Percentiles rank a stretch among this genome's conserved stretches.
phyloP scores from a whole-genome alignment of 1,140 invertebrate species.

The Harlomillsia oculata region DNA sequence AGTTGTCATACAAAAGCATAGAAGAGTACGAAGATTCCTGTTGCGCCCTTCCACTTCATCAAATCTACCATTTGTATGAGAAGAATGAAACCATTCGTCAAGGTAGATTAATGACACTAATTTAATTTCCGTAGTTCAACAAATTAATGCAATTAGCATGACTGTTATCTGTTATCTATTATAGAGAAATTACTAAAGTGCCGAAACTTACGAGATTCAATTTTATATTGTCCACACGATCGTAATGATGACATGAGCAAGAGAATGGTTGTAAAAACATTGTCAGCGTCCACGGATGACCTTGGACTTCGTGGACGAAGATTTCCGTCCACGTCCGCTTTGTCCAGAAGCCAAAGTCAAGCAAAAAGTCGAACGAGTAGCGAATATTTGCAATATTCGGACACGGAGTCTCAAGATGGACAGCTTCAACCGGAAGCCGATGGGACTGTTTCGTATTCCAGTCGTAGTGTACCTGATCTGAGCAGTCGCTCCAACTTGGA shows the following conservation, averaged over 20 bases:
- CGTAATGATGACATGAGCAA: not conserved
- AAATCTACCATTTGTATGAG: slow-evolving; percentile 32
- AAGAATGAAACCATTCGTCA: slow-evolving; percentile 31
- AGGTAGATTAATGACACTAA: slow-evolving; percentile 20
- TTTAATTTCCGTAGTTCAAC: not conserved
- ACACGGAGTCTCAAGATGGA: slow-evolving; percentile 16
- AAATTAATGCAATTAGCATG: not conserved
- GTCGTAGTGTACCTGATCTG: slow-evolving; percentile 23
- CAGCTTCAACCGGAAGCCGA: not conserved
- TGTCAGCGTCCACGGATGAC: too few species aligned
- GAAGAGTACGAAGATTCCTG: slow-evolving; percentile 31
- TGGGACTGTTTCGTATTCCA: not conserved
- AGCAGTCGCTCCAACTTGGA: slow-evolving; percentile 19
- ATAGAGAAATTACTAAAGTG: slow-evolving; percentile 26
- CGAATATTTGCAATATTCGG: not conserved
- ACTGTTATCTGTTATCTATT: not conserved
- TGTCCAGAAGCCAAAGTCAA: not conserved
- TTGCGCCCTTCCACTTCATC: slow-evolving; percentile 18
- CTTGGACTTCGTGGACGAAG: not conserved
- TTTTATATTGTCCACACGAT: not conserved
- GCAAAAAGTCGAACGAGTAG: not conserved
- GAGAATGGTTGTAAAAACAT: too few species aligned
- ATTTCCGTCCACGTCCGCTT: not conserved
- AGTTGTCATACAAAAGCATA: slow-evolving; percentile 27
- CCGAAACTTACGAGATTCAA: slow-evolving; percentile 14